Evolutionary conservation across 2,888 invertebrate genomes (phyloP).

Genomic region (Chesias legatella): DNA sequence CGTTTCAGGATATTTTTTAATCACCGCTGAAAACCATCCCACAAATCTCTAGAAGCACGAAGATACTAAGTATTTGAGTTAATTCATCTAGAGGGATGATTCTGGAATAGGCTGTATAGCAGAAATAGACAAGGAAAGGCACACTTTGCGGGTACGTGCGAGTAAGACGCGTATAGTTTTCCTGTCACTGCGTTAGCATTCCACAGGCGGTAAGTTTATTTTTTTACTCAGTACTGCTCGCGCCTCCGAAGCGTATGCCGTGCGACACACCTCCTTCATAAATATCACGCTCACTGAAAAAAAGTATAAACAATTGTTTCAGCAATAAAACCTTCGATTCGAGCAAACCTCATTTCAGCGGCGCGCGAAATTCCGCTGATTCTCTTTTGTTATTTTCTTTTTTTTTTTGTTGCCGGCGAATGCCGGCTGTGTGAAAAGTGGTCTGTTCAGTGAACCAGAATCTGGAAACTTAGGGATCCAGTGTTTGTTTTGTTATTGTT

Average conservation of each 20-base stretch:
- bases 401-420: constrained; percentile 56
- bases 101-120: constrained; percentile 42
- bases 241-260: constrained; percentile 55
- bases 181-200: constrained; percentile 44
- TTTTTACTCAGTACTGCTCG: constrained; percentile 66
- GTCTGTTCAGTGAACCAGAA: constrained; percentile 50
- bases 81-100: no score
- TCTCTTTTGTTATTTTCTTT: constrained; percentile 40
- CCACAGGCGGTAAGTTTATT: constrained; percentile 47
- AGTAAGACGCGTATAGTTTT: constrained; percentile 53
- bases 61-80: constrained; percentile 8
- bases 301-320: constrained; percentile 37
- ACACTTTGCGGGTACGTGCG: constrained; percentile 32
- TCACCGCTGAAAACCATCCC: no score
- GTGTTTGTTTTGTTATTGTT: constrained; percentile 41
- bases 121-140: constrained; percentile 43
- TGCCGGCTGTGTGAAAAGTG: constrained; percentile 54
- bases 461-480: constrained; percentile 36
- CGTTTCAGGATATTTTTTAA: no score
- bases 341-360: constrained; percentile 22
- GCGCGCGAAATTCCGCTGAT: constrained; percentile 22
- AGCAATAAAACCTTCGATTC: constrained; percentile 28
- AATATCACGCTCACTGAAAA: constrained; percentile 37
- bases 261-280: constrained; percentile 39
- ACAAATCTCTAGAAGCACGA: background rate